Evolutionary conservation across 1,140 invertebrate genomes (phyloP).

Genomic region (Papilio helenus): DNA sequence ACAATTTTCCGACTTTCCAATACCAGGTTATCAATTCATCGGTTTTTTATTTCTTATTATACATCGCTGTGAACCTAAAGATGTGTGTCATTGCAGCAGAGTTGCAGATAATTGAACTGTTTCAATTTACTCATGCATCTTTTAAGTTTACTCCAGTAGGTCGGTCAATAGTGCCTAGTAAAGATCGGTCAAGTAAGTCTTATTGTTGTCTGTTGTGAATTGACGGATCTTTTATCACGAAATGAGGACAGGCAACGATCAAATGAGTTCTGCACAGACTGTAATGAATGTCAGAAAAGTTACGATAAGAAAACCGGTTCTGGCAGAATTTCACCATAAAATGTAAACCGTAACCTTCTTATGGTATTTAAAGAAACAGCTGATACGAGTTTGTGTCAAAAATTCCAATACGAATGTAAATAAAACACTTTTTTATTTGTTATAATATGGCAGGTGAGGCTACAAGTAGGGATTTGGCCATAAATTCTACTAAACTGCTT

Average conservation of each 20-base stretch:
- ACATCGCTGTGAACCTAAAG: background rate
- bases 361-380: background rate
- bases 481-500: too few species aligned
- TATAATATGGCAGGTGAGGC: too few species aligned
- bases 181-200: background rate
- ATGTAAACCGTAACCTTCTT: background rate
- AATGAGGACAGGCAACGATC: background rate
- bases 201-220: background rate
- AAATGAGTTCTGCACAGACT: background rate
- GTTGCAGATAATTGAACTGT: background rate
- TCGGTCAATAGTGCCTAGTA: background rate
- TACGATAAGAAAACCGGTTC: conserved; percentile 3
- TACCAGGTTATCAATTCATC: too few species aligned
- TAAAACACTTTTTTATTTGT: too few species aligned
- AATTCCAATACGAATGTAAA: too few species aligned
- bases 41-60: background rate
- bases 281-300: background rate
- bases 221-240: background rate
- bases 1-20: background rate
- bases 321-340: background rate
- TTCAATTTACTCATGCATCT: conserved; percentile 7
- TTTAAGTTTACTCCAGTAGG: background rate
- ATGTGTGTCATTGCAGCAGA: background rate
- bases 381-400: background rate
- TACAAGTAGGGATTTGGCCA: too few species aligned